Evolutionary conservation across 2,888 invertebrate genomes (phyloP), one percentile per base, ranked within the genome.

Genomic region (Lasioglossum figueresi): DNA sequence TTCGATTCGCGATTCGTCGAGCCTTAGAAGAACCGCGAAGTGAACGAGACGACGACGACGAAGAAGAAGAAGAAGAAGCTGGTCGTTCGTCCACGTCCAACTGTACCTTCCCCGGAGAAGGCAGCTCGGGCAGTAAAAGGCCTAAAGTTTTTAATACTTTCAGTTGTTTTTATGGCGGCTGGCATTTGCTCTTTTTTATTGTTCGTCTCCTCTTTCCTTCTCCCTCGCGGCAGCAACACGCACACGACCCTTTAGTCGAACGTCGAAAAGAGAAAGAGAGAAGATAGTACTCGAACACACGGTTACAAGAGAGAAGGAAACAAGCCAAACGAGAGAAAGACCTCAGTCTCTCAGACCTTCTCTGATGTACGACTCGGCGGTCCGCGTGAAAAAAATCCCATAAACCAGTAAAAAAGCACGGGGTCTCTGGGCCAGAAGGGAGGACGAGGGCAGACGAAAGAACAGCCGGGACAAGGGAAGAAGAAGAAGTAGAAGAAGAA

Each of bases 91-190:
- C 76, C 73, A 45, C 74, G 63, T 77, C 85, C 77, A 84, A 80
- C 80, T 80, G 80, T 80, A 85, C 75, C 84, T 80, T 82, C 71
- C 63, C 63, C 34, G 63, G 66, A 45, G 79, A 85, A 88, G 84
- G 79, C 83, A 88, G 91, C 78, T 74, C 85, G 48, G 91, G 94
- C 93, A 93, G 94, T 94, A 93, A 94, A 94, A 94, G 93, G 91
- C 92, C 92, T 91, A 93, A 93, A 93, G 92, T 94, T 94, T 95
- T 95, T 94, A 94, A 94, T 95, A 94, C 94, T 94, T 94, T 94
- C 93, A 93, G 93, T 94, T 93, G 94, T 94, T 94, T 95, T 95
- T 94, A 94, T 94, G 93, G 92, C 93, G 92, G 92, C 92, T 92
- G 92, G 92, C 92, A 92, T 93, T 93, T 90, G 91, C 92, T 92